Conservation (phyloP, 2,797 vertebrate species). For the Labeo calbasu region DNA sequence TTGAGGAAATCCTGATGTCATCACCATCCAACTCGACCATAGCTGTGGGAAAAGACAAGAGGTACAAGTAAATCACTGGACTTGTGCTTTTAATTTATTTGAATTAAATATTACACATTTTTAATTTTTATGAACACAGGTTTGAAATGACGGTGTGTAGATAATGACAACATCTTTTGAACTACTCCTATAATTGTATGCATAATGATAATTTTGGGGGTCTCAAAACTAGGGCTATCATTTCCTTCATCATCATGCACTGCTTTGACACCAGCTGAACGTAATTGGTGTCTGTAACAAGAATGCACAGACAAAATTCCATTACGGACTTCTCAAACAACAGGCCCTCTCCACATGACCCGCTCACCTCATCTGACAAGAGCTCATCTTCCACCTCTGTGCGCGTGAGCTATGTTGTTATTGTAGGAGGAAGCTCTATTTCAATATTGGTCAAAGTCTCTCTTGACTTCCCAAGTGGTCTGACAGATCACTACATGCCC, state of each 20-base stretch:
- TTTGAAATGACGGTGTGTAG: not conserved
- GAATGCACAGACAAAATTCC: slow-evolving; percentile 21
- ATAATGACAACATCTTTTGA: not conserved
- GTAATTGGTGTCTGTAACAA: slow-evolving; percentile 30
- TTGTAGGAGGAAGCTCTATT: slow-evolving; percentile 24
- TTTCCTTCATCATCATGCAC: slow-evolving; percentile 27
- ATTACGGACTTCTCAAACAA: slow-evolving; percentile 29
- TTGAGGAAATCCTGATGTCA: slow-evolving; percentile 91
- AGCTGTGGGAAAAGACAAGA: slow-evolving; percentile 71
- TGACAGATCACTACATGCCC: slow-evolving; percentile 6
- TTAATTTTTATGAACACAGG: not conserved
- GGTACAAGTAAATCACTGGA: not conserved
- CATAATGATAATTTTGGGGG: not conserved
- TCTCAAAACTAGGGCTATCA: slow-evolving; percentile 22
- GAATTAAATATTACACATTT: not conserved
- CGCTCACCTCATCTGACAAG: slow-evolving; percentile 7
- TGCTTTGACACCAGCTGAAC: slow-evolving; percentile 17
- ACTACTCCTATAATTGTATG: not conserved
- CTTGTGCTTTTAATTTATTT: not conserved
- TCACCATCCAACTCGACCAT: slow-evolving; percentile 98
- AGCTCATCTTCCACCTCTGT: slow-evolving; percentile 25
- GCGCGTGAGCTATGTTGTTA: not conserved
- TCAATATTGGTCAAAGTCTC: slow-evolving; percentile 38
- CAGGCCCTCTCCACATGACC: slow-evolving; percentile 35
- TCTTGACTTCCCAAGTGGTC: slow-evolving; percentile 1